These are phyloP conservation scores for Papilio protenor DNA, from an alignment of 2,888 invertebrate species.

Conservation along the genomic window DNA sequence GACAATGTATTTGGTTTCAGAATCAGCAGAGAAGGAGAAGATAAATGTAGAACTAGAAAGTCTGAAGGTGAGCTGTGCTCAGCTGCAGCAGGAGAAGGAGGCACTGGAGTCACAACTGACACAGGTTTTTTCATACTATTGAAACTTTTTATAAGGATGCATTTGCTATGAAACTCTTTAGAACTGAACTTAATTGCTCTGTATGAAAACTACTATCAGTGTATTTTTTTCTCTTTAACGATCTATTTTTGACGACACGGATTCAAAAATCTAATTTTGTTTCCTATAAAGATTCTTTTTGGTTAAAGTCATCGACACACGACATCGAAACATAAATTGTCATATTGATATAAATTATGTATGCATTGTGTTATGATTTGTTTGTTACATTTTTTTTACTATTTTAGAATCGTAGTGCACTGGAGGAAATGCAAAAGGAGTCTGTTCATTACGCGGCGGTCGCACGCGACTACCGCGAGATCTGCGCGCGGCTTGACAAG, in stretches of 20 bases:
- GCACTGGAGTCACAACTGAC: conserved; percentile 67
- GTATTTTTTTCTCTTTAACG: conserved; percentile 88
- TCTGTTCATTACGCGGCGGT: conserved; percentile 90
- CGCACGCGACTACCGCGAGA: conserved; percentile 95
- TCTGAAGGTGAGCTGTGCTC: conserved; percentile 75
- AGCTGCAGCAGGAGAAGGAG: conserved; percentile 76
- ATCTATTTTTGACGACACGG: conserved; percentile 92
- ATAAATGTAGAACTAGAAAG: conserved; percentile 87
- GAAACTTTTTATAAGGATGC: not conserved
- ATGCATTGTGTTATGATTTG: too few relatives aligned
- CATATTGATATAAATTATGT: too few relatives aligned
- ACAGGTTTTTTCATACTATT: conserved; percentile 57
- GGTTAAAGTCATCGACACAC: too few relatives aligned
- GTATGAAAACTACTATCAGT: conserved; percentile 85
- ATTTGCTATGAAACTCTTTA: conserved; percentile 41
- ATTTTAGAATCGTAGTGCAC: conserved; percentile 88
- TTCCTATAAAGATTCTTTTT: conserved; percentile 39
- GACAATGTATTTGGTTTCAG: conserved; percentile 55
- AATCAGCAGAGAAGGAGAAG: conserved; percentile 84
- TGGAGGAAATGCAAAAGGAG: conserved; percentile 89
- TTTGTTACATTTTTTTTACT: conserved; percentile 36
- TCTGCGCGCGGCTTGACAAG: conserved; percentile 94
- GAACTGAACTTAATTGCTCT: conserved; percentile 69
- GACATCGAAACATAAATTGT: too few relatives aligned
- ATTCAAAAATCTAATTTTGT: too few relatives aligned